A percentile compares a stretch with the other conserved stretches of the same genome.
Evolutionary conservation across 2,888 invertebrate species (phyloP).

Genomic region (Piscicola geometra): DNA sequence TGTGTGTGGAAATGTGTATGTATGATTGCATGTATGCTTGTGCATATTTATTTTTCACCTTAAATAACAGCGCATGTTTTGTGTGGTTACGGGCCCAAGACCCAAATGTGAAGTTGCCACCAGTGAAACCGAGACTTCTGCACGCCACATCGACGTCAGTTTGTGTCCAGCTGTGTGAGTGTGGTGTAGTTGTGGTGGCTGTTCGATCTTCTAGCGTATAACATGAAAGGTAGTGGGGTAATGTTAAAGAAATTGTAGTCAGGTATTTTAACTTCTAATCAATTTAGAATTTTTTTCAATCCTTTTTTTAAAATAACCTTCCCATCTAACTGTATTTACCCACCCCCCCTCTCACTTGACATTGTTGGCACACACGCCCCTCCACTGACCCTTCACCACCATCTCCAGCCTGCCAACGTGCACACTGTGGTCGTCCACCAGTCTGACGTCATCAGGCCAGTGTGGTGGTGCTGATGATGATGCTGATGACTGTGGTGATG

Average conservation of each 20-base stretch:
- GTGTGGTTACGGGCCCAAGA: conserved; percentile 75
- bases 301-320: too few relatives aligned
- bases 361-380: conserved; percentile 92
- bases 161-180: conserved; percentile 76
- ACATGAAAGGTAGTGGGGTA: too few relatives aligned
- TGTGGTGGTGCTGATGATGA: conserved; percentile 24
- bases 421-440: conserved; percentile 89
- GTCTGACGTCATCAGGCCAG: conserved; percentile 61
- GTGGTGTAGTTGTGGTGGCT: too few relatives aligned
- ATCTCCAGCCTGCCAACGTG: conserved; percentile 84
- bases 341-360: conserved; percentile 70
- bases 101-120: conserved; percentile 59
- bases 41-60: neutral
- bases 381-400: conserved; percentile 79
- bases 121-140: conserved; percentile 84
- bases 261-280: too few relatives aligned
- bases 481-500: neutral
- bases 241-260: too few relatives aligned
- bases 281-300: too few relatives aligned
- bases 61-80: conserved; percentile 74
- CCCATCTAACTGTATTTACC: too few relatives aligned
- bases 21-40: too few relatives aligned
- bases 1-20: too few relatives aligned
- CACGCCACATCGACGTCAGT: conserved; percentile 88
- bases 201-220: too few relatives aligned